Conservation (phyloP, 30 jellyfish, hydroid and myxozoan genomes). For the Pelagia noctiluca region DNA sequence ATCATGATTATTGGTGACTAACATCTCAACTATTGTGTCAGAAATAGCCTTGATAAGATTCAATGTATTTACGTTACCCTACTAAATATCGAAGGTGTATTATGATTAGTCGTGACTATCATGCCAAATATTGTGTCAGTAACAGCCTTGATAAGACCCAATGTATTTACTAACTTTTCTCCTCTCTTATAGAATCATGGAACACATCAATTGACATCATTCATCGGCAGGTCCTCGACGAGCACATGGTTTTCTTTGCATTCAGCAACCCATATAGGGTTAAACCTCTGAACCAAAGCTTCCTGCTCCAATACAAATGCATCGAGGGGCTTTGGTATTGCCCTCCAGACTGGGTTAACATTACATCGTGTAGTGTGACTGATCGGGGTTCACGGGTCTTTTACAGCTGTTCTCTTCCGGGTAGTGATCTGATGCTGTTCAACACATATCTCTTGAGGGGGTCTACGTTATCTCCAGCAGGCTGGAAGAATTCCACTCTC, state of each 20-base stretch:
- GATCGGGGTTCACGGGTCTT: background rate
- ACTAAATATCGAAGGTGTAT: too few species aligned
- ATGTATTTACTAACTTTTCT: too few species aligned
- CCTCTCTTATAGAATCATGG: slow-evolving; percentile 1
- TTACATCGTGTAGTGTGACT: background rate
- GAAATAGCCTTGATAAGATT: too few species aligned
- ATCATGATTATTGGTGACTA: too few species aligned
- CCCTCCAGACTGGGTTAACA: background rate
- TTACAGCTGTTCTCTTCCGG: background rate
- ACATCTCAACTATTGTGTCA: too few species aligned
- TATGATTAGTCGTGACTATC: too few species aligned
- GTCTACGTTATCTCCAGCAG: background rate
- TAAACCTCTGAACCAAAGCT: background rate
- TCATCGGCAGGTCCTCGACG: background rate
- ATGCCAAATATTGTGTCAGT: too few species aligned
- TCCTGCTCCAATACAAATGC: background rate
- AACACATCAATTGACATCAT: background rate
- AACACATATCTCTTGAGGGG: background rate
- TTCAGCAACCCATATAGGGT: background rate
- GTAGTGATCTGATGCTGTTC: background rate
- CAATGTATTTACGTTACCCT: too few species aligned
- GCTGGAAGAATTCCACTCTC: background rate
- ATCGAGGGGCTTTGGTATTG: background rate
- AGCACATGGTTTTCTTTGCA: background rate
- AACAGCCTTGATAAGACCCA: too few species aligned